These are phyloP conservation scores for Falco rusticolus DNA, from an alignment of 2,797 vertebrate species.

Conservation along the genomic window DNA sequence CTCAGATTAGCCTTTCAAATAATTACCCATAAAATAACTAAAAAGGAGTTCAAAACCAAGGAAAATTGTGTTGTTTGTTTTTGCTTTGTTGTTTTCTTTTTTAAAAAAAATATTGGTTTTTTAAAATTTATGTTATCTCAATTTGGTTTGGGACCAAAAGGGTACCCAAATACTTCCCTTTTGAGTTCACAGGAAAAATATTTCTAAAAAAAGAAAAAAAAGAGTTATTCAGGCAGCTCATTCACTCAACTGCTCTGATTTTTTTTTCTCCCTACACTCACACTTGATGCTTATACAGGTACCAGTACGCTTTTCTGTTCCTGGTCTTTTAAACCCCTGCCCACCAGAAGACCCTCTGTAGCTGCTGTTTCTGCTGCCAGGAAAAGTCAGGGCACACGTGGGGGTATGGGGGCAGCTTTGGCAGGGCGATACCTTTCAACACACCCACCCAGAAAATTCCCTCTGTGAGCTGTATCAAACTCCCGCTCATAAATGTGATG, in stretches of 20 bases:
- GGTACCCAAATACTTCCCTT: background rate
- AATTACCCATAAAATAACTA: fast-evolving
- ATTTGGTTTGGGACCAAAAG: background rate
- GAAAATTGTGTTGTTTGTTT: background rate
- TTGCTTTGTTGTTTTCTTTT: background rate
- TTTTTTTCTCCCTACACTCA: fast-evolving
- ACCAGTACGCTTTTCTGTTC: fast-evolving
- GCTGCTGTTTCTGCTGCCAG: background rate
- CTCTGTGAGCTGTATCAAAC: background rate
- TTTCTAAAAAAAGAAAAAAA: background rate
- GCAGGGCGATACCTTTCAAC: background rate
- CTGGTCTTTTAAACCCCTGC: fast-evolving
- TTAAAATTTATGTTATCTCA: background rate
- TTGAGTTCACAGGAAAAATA: background rate
- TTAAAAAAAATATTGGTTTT: background rate
- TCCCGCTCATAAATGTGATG: fast-evolving
- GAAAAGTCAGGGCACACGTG: background rate
- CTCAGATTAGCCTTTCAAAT: background rate
- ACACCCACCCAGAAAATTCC: fast-evolving
- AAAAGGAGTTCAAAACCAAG: background rate
- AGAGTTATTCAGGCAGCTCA: background rate
- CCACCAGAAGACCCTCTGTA: background rate
- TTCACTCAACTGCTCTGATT: fast-evolving
- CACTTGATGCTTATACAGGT: fast-evolving
- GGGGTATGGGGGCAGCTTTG: background rate